phyloP scores from a whole-genome alignment of 1,140 invertebrate species.

The Drosophila ercepeae region DNA sequence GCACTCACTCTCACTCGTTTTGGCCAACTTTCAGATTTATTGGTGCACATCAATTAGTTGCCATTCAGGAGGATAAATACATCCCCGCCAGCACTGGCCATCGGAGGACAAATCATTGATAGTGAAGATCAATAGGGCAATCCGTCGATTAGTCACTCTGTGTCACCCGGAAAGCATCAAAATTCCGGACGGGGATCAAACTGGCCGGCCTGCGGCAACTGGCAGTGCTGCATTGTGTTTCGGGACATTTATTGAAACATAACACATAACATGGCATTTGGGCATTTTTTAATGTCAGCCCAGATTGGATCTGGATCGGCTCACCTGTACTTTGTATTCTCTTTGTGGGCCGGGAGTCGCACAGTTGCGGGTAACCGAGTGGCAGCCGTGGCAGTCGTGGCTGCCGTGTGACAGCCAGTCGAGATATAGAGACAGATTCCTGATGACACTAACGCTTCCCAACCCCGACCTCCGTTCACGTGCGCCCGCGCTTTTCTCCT shows the following conservation, averaged over 20 bases:
- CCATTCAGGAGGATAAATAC: slow-evolving; percentile 18
- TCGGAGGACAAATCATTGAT: slow-evolving; percentile 68
- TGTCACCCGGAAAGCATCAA: slow-evolving; percentile 44
- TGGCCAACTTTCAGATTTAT: slow-evolving; percentile 62
- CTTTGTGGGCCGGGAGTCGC: slow-evolving; percentile 51
- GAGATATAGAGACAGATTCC: slow-evolving; percentile 53
- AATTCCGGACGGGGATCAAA: slow-evolving; percentile 8
- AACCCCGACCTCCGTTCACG: slow-evolving; percentile 56
- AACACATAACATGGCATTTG: slow-evolving; percentile 61
- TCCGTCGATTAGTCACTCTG: slow-evolving; percentile 67
- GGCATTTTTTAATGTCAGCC: slow-evolving; percentile 78
- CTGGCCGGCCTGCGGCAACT: background rate
- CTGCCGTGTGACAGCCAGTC: slow-evolving; percentile 32
- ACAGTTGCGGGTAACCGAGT: slow-evolving; percentile 80
- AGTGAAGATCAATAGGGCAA: slow-evolving; percentile 65
- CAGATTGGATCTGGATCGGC: slow-evolving; percentile 25
- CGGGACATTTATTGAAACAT: slow-evolving; percentile 72
- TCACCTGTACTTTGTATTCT: slow-evolving; percentile 24
- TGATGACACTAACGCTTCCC: slow-evolving; percentile 47
- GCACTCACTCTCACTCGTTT: slow-evolving; percentile 1
- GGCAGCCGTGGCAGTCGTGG: slow-evolving; percentile 45
- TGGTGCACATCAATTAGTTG: slow-evolving; percentile 72
- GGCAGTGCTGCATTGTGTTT: slow-evolving; percentile 19
- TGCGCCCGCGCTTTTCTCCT: slow-evolving; percentile 32
- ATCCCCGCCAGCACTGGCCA: slow-evolving; percentile 34